Evolutionary conservation across 2,113 vertebrate species (phyloP), one percentile per base, ranked within the genome.

Genomic region (Ranitomeya imitator): DNA sequence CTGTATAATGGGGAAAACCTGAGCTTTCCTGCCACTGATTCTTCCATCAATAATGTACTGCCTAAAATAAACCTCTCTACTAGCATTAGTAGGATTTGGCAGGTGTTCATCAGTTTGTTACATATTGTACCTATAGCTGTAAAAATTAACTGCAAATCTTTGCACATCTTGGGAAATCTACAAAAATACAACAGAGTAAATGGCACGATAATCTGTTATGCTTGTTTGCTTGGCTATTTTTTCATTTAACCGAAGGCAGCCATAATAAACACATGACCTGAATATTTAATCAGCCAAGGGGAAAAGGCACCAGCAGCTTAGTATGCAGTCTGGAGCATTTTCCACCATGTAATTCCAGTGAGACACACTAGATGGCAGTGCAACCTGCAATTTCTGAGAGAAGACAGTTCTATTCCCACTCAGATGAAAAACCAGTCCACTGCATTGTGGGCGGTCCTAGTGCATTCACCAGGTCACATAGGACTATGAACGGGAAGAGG

Each of bases 281-380:
- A 86, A 86, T 86, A 86, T 54, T 79, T 51, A 86, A 54, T 79
- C 78, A 51, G 37, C 37, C 61, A 63, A 82, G 31, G 31, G 52
- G 37, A 82, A 83, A 23, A 21, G 23, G n/a, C 19, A 15, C 37
- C 81, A 67, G n/a, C 60, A 86, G 88, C 88, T 89, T 55, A 85
- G 52, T 74, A 13, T 57, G 45, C 37, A 63, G 83, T 82, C 69
- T 85, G 6, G 0, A 37, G 2, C 88, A 86, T 54, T 71, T 13
- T 81, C 19, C 0, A 0, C 6, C 19, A 7, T 88, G 89, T 52
- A 92, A 89, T 95, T 93, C 88, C 7, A 10, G 0, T 7, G 89
- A 92, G 88, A 86, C 89, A 90, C 95, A 18, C 92, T 88, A 96
- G 95, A 93, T 95, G 95, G 95, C 94, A 93, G 91, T 92, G 85